Evolutionary conservation across 2,888 invertebrate genomes (phyloP).

Genomic region (Latrodectus hesperus): DNA sequence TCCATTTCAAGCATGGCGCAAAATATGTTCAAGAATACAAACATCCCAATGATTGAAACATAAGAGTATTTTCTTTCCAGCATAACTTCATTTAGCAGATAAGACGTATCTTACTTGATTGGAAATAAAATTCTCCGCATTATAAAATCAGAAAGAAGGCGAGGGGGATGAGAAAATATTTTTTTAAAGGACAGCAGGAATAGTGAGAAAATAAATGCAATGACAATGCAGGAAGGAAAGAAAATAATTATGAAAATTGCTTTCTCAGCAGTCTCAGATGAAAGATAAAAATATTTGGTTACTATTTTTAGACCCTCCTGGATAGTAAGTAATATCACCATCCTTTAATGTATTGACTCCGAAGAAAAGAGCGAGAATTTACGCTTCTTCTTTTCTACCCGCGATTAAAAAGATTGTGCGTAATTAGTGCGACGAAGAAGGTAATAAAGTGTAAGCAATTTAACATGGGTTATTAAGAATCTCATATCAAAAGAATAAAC

Average conservation of each 20-base stretch:
- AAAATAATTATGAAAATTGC: slow-evolving; percentile 63
- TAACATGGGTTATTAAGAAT: too few species aligned
- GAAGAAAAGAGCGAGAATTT: not conserved
- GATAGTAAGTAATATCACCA: slow-evolving; percentile 1
- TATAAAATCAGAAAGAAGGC: not conserved
- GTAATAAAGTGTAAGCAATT: not conserved
- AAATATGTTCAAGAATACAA: too few species aligned
- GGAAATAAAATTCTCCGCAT: too few species aligned
- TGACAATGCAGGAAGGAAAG: not conserved
- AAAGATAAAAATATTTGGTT: slow-evolving; percentile 28
- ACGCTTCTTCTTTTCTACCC: too few species aligned
- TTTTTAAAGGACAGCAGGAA: not conserved
- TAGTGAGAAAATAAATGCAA: slow-evolving; percentile 1
- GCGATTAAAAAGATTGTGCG: not conserved
- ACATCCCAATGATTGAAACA: too few species aligned
- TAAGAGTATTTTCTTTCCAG: too few species aligned
- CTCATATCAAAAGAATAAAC: too few species aligned
- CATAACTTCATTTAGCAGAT: too few species aligned
- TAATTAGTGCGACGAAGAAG: not conserved
- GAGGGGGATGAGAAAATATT: not conserved
- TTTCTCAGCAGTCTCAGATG: slow-evolving; percentile 10
- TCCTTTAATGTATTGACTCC: not conserved
- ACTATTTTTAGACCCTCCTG: slow-evolving; percentile 28
- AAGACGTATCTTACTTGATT: too few species aligned
- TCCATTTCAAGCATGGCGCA: too few species aligned